phyloP scores from a whole-genome alignment of 2,888 invertebrate species.

The Cyrtodaria siliqua region DNA sequence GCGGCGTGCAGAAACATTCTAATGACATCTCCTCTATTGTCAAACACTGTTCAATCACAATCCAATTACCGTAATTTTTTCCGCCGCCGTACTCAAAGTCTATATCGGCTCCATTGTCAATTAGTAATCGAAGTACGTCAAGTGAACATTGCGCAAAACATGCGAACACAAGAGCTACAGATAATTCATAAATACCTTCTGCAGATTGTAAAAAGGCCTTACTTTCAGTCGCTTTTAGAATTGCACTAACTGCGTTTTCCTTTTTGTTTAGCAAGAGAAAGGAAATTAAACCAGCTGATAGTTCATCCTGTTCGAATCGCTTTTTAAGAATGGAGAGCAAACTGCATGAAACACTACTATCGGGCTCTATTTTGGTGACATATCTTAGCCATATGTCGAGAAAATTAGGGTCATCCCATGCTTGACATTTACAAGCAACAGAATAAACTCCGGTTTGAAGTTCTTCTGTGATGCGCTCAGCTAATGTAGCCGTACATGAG shows the following conservation, averaged over 20 bases:
- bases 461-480: conserved; percentile 5
- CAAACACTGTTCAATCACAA: too few species aligned
- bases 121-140: background rate
- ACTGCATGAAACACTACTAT: background rate
- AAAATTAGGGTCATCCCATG: conserved; percentile 10
- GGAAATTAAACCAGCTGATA: background rate
- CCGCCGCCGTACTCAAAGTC: too few species aligned
- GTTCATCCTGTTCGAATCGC: background rate
- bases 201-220: background rate
- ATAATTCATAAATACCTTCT: background rate
- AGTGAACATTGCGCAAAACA: background rate
- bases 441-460: background rate
- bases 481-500: background rate
- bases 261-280: conserved; percentile 5
- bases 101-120: background rate
- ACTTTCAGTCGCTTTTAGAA: background rate
- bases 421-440: conserved; percentile 9
- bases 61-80: too few species aligned
- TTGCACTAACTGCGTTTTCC: background rate
- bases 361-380: background rate
- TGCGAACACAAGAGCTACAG: background rate
- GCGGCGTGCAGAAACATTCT: too few species aligned
- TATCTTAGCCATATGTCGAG: conserved; percentile 7
- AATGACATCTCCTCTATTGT: background rate
- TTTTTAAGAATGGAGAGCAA: background rate